Conservation (phyloP, 1,140 invertebrate genomes). For the Zophobas morio region DNA sequence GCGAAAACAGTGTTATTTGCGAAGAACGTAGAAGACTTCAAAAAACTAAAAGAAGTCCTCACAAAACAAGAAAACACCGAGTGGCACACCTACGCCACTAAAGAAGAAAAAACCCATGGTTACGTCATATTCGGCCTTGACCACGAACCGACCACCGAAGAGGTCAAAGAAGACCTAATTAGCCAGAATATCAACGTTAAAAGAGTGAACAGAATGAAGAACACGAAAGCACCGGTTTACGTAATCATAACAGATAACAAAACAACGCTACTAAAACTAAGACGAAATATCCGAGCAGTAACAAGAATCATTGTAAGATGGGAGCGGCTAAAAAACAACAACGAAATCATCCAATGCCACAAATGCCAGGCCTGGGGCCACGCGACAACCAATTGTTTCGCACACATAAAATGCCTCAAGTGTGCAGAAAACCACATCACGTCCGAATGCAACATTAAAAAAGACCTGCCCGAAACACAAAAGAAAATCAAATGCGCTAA, state of each 20-base stretch:
- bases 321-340: background rate
- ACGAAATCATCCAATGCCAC: background rate
- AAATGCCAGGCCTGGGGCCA: constrained; percentile 3
- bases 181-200: too few species aligned
- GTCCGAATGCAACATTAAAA: background rate
- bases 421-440: background rate
- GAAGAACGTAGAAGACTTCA: too few species aligned
- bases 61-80: too few species aligned
- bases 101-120: too few species aligned
- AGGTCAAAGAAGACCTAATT: too few species aligned
- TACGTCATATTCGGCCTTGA: too few species aligned
- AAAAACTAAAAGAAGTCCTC: too few species aligned
- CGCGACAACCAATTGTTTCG: background rate
- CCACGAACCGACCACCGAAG: too few species aligned
- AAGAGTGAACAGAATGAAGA: constrained; percentile 5
- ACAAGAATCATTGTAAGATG: background rate
- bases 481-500: constrained; percentile 50
- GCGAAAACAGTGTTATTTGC: too few species aligned
- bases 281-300: background rate
- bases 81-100: too few species aligned
- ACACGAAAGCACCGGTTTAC: background rate
- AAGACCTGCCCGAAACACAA: background rate
- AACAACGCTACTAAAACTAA: background rate
- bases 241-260: background rate
- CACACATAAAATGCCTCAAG: background rate